A percentile compares a stretch with the other conserved stretches of the same genome.
Conservation (phyloP, 2,113 vertebrate genomes). For the Colius striatus region DNA sequence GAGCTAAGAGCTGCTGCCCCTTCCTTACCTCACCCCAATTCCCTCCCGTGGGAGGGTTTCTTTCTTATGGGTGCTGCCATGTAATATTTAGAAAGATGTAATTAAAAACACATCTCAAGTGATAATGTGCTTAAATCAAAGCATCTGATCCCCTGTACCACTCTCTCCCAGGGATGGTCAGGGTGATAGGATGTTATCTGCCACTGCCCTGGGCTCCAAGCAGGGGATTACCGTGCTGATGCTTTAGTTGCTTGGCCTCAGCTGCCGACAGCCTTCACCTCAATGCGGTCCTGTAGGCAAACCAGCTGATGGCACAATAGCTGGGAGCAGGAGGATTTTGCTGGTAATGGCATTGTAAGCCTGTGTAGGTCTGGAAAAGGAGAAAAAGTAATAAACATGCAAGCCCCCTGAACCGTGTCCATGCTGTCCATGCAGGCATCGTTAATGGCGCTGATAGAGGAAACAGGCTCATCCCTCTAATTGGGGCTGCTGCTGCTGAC, state of each 20-base stretch:
- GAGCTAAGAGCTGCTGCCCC: background rate
- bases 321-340: background rate
- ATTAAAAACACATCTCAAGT: background rate
- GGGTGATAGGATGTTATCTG: background rate
- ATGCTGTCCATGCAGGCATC: too few relatives aligned
- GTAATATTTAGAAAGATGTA: background rate
- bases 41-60: background rate
- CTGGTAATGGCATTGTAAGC: background rate
- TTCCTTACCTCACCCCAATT: background rate
- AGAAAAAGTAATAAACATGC: background rate
- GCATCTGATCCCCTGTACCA: accelerated
- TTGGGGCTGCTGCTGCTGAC: too few relatives aligned
- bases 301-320: background rate
- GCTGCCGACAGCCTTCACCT: background rate
- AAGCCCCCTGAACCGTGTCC: too few relatives aligned
- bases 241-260: background rate
- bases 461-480: too few relatives aligned
- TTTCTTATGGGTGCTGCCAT: accelerated
- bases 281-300: accelerated
- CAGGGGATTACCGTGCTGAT: background rate
- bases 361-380: background rate
- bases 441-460: too few relatives aligned
- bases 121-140: background rate
- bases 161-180: background rate
- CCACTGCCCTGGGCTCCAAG: accelerated